phyloP scores from a whole-genome alignment of 1,140 invertebrate species.

The Sminthurides bifidus region DNA sequence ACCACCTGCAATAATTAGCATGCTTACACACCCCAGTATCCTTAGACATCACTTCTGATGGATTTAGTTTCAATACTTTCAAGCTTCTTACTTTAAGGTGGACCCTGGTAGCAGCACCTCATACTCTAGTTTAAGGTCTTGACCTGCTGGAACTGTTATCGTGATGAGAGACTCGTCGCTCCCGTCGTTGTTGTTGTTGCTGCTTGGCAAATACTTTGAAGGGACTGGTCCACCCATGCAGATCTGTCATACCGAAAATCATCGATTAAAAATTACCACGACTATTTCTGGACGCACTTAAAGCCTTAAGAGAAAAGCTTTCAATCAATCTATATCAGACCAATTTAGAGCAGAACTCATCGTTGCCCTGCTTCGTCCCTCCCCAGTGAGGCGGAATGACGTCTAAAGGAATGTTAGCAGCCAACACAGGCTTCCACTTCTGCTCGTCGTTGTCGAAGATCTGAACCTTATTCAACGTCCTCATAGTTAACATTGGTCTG shows the following conservation, averaged over 20 bases:
- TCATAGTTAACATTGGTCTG: background rate
- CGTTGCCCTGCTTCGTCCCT: conserved; percentile 6
- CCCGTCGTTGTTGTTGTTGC: background rate
- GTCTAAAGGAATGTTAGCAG: background rate
- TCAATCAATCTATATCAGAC: background rate
- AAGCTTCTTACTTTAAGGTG: background rate
- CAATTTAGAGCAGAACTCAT: conserved; percentile 4
- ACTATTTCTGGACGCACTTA: background rate
- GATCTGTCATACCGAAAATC: background rate
- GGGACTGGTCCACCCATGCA: conserved; percentile 1
- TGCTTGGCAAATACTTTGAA: background rate
- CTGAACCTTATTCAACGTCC: background rate
- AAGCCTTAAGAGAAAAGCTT: background rate
- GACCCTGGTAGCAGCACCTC: background rate
- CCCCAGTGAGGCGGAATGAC: conserved; percentile 5
- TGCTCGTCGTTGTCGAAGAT: background rate
- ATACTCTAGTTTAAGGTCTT: background rate
- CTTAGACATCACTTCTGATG: background rate
- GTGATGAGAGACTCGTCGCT: background rate
- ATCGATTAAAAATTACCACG: background rate
- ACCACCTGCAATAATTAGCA: background rate
- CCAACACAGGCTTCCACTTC: background rate
- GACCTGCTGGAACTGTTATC: background rate
- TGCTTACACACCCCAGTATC: background rate
- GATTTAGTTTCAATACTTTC: background rate